These are phyloP conservation scores for Phalacrocorax aristotelis DNA, from an alignment of 2,113 vertebrate genomes.

Conservation along the genomic window DNA sequence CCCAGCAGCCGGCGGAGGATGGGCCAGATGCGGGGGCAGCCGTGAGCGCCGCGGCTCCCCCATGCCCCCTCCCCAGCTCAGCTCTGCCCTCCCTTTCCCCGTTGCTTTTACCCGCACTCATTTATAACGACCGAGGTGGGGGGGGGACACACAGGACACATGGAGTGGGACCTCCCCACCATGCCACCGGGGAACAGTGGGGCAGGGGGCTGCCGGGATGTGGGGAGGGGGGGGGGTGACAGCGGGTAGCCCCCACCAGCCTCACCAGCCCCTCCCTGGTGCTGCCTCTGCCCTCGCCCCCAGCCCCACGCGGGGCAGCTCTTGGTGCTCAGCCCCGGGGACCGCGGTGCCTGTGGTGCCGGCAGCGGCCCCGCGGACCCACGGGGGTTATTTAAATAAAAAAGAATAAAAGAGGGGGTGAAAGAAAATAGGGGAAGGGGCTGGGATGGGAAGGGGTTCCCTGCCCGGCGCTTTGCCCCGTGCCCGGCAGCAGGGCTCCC, in stretches of 20 bases:
- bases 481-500: background rate
- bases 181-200: background rate
- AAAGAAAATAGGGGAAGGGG: background rate
- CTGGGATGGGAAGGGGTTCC: background rate
- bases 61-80: background rate
- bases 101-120: background rate
- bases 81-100: background rate
- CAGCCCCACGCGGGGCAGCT: background rate
- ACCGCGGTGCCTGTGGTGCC: background rate
- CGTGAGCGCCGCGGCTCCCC: background rate
- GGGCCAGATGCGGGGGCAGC: background rate
- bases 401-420: background rate
- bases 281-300: background rate
- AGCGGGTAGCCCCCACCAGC: background rate
- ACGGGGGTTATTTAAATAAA: background rate
- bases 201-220: background rate
- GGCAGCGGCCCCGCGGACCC: background rate
- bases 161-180: background rate
- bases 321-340: constrained; percentile 5
- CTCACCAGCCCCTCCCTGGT: background rate
- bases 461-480: background rate
- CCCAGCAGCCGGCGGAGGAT: constrained; percentile 59
- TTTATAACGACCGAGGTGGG: background rate
- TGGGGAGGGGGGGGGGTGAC: background rate
- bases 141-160: background rate